Evolutionary conservation across 2,113 vertebrate genomes (phyloP), one percentile per base, ranked within the genome.

Genomic region (Panurus biarmicus): DNA sequence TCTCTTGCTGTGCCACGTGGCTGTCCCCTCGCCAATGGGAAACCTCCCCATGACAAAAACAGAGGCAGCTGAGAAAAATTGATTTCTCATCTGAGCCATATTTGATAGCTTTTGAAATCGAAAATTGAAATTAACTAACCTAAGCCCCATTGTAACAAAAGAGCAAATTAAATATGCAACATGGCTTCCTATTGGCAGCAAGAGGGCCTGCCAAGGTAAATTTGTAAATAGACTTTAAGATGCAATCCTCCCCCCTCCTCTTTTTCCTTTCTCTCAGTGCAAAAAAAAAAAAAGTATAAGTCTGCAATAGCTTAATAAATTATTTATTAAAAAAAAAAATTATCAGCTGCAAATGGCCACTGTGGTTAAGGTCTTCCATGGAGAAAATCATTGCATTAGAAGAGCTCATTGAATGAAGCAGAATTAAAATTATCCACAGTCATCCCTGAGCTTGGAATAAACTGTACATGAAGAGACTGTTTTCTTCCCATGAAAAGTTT

Each of bases 41-140:
- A 80, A 77, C 90, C 92, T 95, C 96, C 95, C 98, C 97, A 91
- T 98, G 98, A 99, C 98, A 99, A 99, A 98, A 99, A 99, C 98
- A 98, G 97, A 98, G 98, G 98, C 99, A 99, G 98, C 99, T 99
- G 99, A 99, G 99, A 99, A 99, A 98, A 99, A 99, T 99, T 99
- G 99, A 99, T 99, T 99, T 99, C 98, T 99, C 99, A 99, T 99
- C 99, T 98, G 98, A 99, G 99, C 98, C 98, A 98, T 99, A 99
- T 99, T 99, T 99, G 99, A 99, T 99, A 99, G 99, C 99, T 99
- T 99, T 99, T 99, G 99, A 99, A 99, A 99, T 99, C 98, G 99
- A 99, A 99, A 99, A 99, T 99, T 99, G 98, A 99, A 99, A 99
- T 99, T 98, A 99, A 99, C 99, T 99, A 99, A 99, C 99, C 99